Conservation (phyloP, 1,140 invertebrate species). For the Papilio helenus region DNA sequence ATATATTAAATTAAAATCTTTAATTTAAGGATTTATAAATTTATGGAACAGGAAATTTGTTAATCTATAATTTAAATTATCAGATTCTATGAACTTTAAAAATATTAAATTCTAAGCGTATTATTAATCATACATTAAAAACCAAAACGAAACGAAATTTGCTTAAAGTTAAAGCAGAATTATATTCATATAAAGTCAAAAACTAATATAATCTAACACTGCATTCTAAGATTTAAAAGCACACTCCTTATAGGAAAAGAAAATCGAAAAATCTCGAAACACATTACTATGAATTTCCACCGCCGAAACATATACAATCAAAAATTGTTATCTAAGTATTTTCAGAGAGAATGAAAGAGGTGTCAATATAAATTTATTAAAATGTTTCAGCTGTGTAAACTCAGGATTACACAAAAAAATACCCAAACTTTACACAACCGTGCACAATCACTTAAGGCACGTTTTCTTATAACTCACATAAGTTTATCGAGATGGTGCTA, state of each 20-base stretch:
- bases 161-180: slow-evolving; percentile 48
- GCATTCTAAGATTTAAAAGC: slow-evolving; percentile 57
- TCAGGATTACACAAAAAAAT: slow-evolving; percentile 37
- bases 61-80: not conserved
- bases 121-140: not conserved
- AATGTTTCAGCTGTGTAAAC: not conserved
- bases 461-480: not conserved
- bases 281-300: slow-evolving; percentile 34
- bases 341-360: not conserved
- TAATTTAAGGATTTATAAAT: too few relatives aligned
- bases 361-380: not conserved
- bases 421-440: slow-evolving; percentile 34
- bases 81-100: not conserved
- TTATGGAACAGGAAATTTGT: too few relatives aligned
- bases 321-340: not conserved
- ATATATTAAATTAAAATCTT: too few relatives aligned
- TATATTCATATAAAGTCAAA: slow-evolving; percentile 50
- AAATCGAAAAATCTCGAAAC: slow-evolving; percentile 44
- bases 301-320: not conserved
- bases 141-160: slow-evolving; percentile 47
- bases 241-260: slow-evolving; percentile 49
- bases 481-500: slow-evolving; percentile 44
- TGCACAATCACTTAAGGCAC: slow-evolving; percentile 18
- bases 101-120: not conserved
- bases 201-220: slow-evolving; percentile 55